A percentile compares a stretch with the other conserved stretches of the same genome.
phyloP scores from a whole-genome alignment of 1,140 invertebrate genomes.

The Drosophila obscura region DNA sequence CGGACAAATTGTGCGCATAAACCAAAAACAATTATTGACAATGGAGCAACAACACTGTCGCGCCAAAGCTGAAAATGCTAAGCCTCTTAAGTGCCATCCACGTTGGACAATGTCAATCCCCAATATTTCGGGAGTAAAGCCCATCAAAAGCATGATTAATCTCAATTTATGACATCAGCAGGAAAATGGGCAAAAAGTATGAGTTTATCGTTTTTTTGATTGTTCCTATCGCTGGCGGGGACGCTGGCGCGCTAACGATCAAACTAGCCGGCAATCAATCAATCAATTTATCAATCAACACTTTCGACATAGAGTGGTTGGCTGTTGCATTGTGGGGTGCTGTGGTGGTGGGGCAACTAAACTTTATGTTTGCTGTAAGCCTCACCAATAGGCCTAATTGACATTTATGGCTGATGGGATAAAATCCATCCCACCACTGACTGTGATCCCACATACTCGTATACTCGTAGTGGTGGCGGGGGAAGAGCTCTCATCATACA shows the following conservation, averaged over 20 bases:
- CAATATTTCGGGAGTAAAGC: conserved; percentile 10
- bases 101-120: conserved; percentile 6
- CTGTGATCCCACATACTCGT: too few species aligned
- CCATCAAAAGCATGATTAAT: conserved; percentile 77
- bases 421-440: conserved; percentile 12
- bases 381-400: conserved; percentile 34
- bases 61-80: conserved; percentile 21
- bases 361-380: background rate
- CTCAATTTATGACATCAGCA: conserved; percentile 76
- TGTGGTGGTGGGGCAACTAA: too few species aligned
- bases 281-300: conserved; percentile 78
- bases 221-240: background rate
- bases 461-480: too few species aligned
- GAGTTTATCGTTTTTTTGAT: conserved; percentile 11
- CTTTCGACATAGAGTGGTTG: conserved; percentile 20
- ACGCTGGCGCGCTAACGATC: conserved; percentile 56
- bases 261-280: conserved; percentile 55
- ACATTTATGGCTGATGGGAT: conserved; percentile 41
- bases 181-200: conserved; percentile 21
- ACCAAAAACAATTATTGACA: conserved; percentile 41
- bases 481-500: background rate
- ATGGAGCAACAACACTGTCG: conserved; percentile 25
- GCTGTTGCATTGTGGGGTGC: background rate
- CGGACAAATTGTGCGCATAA: conserved; percentile 41
- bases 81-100: conserved; percentile 40